Evolutionary conservation across 1,140 invertebrate species (phyloP).

Genomic region (Protaetia brevitarsis): DNA sequence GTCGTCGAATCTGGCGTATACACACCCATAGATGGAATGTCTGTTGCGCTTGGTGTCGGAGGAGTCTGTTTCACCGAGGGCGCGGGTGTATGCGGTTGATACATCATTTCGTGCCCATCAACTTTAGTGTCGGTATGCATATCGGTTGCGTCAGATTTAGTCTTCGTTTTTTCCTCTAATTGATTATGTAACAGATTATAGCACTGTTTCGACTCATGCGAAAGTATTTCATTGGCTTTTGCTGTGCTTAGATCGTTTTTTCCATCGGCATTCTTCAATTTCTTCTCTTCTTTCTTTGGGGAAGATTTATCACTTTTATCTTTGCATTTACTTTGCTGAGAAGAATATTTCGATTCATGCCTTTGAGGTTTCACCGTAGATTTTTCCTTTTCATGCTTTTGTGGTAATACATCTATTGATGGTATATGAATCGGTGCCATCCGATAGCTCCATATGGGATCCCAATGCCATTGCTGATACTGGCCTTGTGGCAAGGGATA

Average conservation of each 20-base stretch:
- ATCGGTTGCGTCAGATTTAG: neutral
- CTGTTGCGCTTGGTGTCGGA: conserved; percentile 56
- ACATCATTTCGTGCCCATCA: conserved; percentile 27
- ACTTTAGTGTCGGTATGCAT: neutral
- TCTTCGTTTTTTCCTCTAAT: conserved; percentile 16
- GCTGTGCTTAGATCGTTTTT: neutral
- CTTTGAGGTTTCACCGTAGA: conserved; percentile 38
- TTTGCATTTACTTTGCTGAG: conserved; percentile 33
- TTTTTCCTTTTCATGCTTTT: conserved; percentile 45
- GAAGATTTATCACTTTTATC: conserved; percentile 52
- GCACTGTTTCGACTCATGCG: neutral
- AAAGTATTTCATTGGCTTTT: neutral
- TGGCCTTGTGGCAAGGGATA: conserved; percentile 54
- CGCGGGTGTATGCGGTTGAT: conserved; percentile 36
- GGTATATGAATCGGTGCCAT: conserved; percentile 41
- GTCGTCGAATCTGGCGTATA: conserved; percentile 82
- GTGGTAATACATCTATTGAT: conserved; percentile 41
- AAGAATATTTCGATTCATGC: conserved; percentile 39
- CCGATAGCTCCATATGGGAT: conserved; percentile 45
- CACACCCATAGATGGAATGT: conserved; percentile 74
- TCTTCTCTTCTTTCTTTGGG: conserved; percentile 42
- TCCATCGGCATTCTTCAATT: neutral
- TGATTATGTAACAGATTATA: neutral
- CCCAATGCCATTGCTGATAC: conserved; percentile 62
- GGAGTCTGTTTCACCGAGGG: conserved; percentile 56